Evolutionary conservation across 2,888 invertebrate species (phyloP), one percentile per base, ranked within the genome.

Genomic region (Drosophila basisetae): DNA sequence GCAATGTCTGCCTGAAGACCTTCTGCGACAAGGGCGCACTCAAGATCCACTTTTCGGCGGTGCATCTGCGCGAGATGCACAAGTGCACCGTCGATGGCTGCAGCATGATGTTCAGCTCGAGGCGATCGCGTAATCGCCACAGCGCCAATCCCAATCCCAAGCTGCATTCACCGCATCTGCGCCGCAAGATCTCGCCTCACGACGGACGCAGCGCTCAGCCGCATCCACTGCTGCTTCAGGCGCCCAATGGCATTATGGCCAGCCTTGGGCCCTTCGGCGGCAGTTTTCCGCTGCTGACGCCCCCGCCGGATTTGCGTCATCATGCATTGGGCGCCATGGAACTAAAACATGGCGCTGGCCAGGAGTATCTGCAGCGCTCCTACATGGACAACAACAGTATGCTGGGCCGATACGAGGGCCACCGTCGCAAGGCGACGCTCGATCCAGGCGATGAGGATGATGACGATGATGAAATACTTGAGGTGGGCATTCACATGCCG

Each of bases 1-100:
- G 99, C 94, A 98, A 99, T 90, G 98, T 99, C 50, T 99, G 99
- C 93, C 94, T 99, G 74, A 99, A 99, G 94, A 99, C 99, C 22
- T 99, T 99, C 94, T 99, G 99, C 95, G 99, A 99, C 94, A 99
- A 99, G 94, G 99, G 99, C 74, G 99, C 99, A 1, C 95, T 99
- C 31, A 99, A 99, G 94, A 99, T 99, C 10, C 99, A 99, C 93
- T 99, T 99, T 92, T 99, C 99, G 60, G 99, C 99, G 0, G 99
- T 99, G 13, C 99, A 99, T 93, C 94, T 99, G 72, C 96, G 99
- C 49, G 99, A 99, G 94, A 99, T 99, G 99, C 99, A 99, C 94
- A 98, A 98, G 94, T 99, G 99, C 93, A 99, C 99, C 0, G 99
- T 99, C 0, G 98, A 98, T 92, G 99, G 99, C 0, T 99, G 99